Percentiles rank a stretch among this genome's conserved stretches.
Conservation (phyloP, 35 echinoderm and acorn worm genomes). For the Lytechinus pictus region DNA sequence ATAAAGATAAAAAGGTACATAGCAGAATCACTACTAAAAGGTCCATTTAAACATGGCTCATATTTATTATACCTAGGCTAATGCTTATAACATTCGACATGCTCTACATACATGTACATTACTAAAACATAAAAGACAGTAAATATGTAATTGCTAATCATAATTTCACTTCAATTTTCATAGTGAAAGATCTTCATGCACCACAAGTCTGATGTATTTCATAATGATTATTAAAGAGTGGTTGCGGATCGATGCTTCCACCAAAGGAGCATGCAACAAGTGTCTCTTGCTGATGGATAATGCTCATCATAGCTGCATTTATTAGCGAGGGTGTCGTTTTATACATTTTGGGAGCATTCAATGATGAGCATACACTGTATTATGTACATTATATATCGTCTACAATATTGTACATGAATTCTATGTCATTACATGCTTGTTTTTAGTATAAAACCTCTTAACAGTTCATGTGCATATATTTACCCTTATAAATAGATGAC, state of each 20-base stretch:
- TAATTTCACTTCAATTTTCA: too few species aligned
- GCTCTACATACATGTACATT: too few species aligned
- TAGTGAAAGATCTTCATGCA: neutral
- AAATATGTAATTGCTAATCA: too few species aligned
- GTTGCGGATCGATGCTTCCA: neutral
- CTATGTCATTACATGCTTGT: neutral
- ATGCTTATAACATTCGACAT: too few species aligned
- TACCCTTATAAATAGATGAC: neutral
- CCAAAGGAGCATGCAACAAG: neutral
- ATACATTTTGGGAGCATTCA: neutral
- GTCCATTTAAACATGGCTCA: too few species aligned
- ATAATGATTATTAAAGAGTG: neutral
- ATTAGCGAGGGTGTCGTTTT: neutral
- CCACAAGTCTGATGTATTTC: neutral
- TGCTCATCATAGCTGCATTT: neutral
- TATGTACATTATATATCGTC: neutral
- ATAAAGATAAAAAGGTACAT: too few species aligned
- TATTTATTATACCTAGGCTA: too few species aligned
- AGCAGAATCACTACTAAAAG: too few species aligned
- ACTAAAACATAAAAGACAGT: too few species aligned
- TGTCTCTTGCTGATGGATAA: neutral
- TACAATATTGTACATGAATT: neutral
- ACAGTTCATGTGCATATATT: neutral
- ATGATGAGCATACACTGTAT: neutral
- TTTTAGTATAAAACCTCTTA: neutral